These are phyloP conservation scores for Lophotriccus pileatus DNA, from an alignment of 2,797 vertebrate genomes.

Conservation along the genomic window DNA sequence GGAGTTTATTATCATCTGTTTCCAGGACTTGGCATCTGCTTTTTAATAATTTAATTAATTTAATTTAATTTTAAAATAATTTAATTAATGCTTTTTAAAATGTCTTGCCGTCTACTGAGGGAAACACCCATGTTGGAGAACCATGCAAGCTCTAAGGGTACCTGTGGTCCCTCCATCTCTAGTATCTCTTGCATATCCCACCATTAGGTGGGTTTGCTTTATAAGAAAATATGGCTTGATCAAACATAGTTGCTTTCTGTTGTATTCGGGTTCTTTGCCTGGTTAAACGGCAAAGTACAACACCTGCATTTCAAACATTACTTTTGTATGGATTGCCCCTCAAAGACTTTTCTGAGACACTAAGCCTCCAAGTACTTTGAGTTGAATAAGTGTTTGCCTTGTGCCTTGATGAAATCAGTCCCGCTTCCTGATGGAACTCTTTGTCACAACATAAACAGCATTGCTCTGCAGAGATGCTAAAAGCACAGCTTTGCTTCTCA, in stretches of 20 bases:
- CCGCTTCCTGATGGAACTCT: neutral
- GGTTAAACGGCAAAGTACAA: neutral
- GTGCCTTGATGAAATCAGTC: neutral
- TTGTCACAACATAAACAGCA: neutral
- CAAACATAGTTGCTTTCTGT: neutral
- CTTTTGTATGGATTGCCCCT: neutral
- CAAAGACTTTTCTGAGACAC: neutral
- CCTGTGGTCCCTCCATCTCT: neutral
- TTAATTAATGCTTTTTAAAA: neutral
- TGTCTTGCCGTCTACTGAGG: neutral
- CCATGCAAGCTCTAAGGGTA: neutral
- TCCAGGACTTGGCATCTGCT: neutral
- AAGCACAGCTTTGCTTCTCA: neutral
- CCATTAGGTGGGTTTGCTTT: neutral
- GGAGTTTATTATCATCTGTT: neutral
- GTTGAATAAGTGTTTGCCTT: neutral
- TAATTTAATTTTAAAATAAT: too few species aligned
- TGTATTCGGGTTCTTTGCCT: neutral
- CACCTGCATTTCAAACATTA: neutral
- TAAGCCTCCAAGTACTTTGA: neutral
- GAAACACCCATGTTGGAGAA: neutral
- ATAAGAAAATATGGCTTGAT: neutral
- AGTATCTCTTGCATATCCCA: neutral
- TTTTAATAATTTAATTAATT: too few species aligned
- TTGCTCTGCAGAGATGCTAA: neutral